Conservation (phyloP, 2,113 vertebrate species). For the Plotosus lineatus region DNA sequence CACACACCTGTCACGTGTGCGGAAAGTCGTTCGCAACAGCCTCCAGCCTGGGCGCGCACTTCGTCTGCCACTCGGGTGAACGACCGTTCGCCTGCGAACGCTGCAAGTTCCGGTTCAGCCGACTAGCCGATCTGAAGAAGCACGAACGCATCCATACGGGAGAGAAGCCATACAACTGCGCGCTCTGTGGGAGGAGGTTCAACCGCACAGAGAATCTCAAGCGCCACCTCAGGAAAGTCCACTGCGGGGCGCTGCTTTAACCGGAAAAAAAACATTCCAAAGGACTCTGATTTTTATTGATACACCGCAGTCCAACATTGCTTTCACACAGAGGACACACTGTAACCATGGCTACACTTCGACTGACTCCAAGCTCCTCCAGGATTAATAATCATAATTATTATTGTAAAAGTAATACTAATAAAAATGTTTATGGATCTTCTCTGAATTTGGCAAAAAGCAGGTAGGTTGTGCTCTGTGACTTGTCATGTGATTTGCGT, state of each 20-base stretch:
- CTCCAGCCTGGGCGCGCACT: constrained; percentile 49
- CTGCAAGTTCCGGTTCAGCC: constrained; percentile 62
- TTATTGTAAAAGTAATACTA: not conserved
- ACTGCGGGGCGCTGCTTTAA: constrained; percentile 22
- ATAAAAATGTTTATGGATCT: not conserved
- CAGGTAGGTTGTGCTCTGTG: not conserved
- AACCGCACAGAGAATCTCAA: constrained; percentile 50
- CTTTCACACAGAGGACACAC: not conserved
- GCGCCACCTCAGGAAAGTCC: constrained; percentile 47
- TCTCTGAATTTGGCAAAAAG: not conserved
- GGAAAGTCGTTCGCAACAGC: constrained; percentile 60
- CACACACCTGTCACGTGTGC: constrained; percentile 56
- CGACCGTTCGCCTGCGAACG: constrained; percentile 63
- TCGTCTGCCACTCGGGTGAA: constrained; percentile 49
- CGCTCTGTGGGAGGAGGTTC: constrained; percentile 51
- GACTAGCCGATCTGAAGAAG: constrained; percentile 62
- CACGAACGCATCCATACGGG: constrained; percentile 65
- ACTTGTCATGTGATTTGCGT: too few species aligned
- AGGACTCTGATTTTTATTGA: not conserved
- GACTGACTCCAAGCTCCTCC: not conserved
- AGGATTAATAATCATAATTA: not conserved
- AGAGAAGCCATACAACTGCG: constrained; percentile 62
- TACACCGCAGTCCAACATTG: not conserved
- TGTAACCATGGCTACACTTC: not conserved
- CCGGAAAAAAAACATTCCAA: not conserved